phyloP scores from a whole-genome alignment of 2,113 vertebrate species.

The Plecotus auritus region DNA sequence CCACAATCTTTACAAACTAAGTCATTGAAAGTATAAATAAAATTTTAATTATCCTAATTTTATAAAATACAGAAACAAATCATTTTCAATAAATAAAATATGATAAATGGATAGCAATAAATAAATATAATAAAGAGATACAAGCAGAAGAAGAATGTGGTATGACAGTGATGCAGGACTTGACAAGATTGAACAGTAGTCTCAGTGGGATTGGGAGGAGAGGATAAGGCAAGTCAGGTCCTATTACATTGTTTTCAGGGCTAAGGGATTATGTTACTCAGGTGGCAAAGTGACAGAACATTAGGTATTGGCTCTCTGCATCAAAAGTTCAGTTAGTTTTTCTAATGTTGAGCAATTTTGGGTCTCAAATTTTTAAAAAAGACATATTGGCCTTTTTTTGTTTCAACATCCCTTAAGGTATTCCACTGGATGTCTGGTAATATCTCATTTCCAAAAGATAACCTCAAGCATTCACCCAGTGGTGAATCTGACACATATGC shows the following conservation, averaged over 20 bases:
- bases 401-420: background rate
- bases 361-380: no score
- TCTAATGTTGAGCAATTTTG: background rate
- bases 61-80: background rate
- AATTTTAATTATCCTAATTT: background rate
- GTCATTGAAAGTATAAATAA: background rate
- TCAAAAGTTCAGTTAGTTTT: conserved; percentile 35
- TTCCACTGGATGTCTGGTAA: background rate
- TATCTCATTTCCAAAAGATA: background rate
- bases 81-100: background rate
- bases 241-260: conserved; percentile 23
- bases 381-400: background rate
- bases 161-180: conserved; percentile 40
- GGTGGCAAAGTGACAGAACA: conserved; percentile 37
- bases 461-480: background rate
- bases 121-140: conserved; percentile 35
- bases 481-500: background rate
- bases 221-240: conserved; percentile 61
- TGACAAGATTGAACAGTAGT: conserved; percentile 67
- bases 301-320: background rate
- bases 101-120: background rate
- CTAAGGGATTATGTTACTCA: conserved; percentile 48
- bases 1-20: background rate
- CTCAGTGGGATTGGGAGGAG: conserved; percentile 41
- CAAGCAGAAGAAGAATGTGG: conserved; percentile 56